phyloP scores from a whole-genome alignment of 2,113 vertebrate genomes.

The Hyaena hyaena region DNA sequence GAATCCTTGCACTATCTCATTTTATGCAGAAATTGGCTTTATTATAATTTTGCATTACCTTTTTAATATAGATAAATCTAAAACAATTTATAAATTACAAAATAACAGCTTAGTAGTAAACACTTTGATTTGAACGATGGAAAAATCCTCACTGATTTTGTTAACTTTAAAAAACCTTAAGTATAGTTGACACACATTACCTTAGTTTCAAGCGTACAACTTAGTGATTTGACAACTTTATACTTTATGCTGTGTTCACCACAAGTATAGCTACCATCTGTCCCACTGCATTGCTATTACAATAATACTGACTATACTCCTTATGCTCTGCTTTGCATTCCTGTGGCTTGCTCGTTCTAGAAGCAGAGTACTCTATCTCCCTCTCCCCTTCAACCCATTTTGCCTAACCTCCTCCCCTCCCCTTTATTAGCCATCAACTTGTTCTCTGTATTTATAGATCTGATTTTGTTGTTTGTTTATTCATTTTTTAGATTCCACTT shows the following conservation, averaged over 20 bases:
- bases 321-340: background rate
- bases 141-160: background rate
- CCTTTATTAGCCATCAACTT: background rate
- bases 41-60: background rate
- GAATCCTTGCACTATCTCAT: background rate
- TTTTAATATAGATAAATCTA: background rate
- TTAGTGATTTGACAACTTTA: background rate
- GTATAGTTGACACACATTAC: background rate
- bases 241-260: background rate
- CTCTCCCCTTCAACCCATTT: background rate
- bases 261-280: background rate
- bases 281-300: background rate
- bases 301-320: background rate
- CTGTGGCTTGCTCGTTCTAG: background rate
- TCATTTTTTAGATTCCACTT: background rate
- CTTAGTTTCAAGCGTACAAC: background rate
- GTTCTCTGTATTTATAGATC: background rate
- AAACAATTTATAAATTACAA: conserved; percentile 1
- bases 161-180: background rate
- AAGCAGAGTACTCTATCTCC: background rate
- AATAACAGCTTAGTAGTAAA: background rate
- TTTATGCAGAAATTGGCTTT: background rate
- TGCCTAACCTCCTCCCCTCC: background rate
- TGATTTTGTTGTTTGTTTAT: background rate
- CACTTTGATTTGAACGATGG: background rate